Evolutionary conservation across 2,113 vertebrate genomes (phyloP), one percentile per base, ranked within the genome.

Genomic region (Electrona antarctica): DNA sequence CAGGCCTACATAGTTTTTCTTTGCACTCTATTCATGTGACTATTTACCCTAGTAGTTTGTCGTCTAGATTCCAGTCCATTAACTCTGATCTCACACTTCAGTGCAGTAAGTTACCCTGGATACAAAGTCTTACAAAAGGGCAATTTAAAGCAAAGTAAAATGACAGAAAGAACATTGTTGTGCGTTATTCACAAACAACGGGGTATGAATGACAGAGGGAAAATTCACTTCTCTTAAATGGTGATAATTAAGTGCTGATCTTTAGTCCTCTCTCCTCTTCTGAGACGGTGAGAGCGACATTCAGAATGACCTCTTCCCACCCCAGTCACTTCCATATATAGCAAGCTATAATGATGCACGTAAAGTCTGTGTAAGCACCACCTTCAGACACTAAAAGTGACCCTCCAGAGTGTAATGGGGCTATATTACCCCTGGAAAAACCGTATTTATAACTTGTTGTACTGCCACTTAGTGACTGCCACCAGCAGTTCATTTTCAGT

Each of bases 361-460:
- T 93, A 95, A 94, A 95, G 88, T 93, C 92, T 94, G 90, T 93
- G 94, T 95, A 95, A 95, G 90, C 93, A 93, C 90, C 92, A 92
- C 91, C 90, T 92, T 85, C 91, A 80, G 76, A 88, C 79, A 84
- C 81, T 87, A 83, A 90, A 91, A 86, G 80, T 87, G 86, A 90
- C 82, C 86, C 82, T 89, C 82, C 76, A 77, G 78, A 94, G 92
- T 91, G 92, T 91, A 92, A 90, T 90, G 89, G 91, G 85, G 91
- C 93, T 93, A 91, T 95, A 95, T 95, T 94, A 94, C 94, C 94
- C 94, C 91, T 72, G 93, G 69, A 74, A 81, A 80, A 88, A 89
- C 85, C 21, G 82, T 81, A 84, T 90, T 81, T 90, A 88, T 84
- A 85, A 88, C 69, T 80, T 77, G 82, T 90, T 88, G 89, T 74